Percentiles rank a stretch among this genome's conserved stretches.
These are phyloP conservation scores for Drosophila bipectinata DNA, from an alignment of 1,140 invertebrate genomes.

Conservation along the genomic window DNA sequence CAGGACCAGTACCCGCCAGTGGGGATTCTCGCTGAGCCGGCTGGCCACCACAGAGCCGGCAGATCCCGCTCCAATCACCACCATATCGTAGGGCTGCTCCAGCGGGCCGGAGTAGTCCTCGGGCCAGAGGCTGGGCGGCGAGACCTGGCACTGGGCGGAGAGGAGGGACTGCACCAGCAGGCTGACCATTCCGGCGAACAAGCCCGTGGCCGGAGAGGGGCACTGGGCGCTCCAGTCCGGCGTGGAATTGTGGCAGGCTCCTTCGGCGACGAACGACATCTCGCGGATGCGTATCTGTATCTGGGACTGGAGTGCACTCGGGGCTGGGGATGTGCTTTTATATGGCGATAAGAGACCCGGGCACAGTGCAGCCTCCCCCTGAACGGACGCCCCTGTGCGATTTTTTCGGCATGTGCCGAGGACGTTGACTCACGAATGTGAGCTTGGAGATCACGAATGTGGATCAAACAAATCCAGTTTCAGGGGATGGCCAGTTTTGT, in stretches of 20 bases:
- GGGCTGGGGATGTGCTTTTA: constrained; percentile 47
- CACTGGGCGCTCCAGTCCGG: constrained; percentile 2
- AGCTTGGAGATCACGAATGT: not conserved
- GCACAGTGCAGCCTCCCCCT: constrained; percentile 7
- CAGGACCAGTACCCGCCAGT: constrained; percentile 86
- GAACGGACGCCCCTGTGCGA: not conserved
- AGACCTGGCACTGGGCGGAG: constrained; percentile 85
- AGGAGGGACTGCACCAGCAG: constrained; percentile 85
- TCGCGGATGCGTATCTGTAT: constrained; percentile 20
- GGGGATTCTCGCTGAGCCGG: constrained; percentile 85
- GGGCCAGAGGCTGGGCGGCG: constrained; percentile 85
- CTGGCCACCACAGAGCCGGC: constrained; percentile 87
- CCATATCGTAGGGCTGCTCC: constrained; percentile 77
- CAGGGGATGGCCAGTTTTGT: not conserved
- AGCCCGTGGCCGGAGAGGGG: constrained; percentile 25
- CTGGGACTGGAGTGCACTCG: constrained; percentile 24
- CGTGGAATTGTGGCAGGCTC: not conserved
- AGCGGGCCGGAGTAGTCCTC: constrained; percentile 85
- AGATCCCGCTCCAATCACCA: constrained; percentile 87
- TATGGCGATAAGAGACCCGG: constrained; percentile 49
- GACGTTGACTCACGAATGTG: constrained; percentile 1
- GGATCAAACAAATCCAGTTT: not conserved
- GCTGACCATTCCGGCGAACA: constrained; percentile 84
- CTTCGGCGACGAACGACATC: constrained; percentile 44
- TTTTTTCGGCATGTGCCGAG: not conserved